phyloP scores from a whole-genome alignment of 2,113 vertebrate genomes.

The Steatornis caripensis region DNA sequence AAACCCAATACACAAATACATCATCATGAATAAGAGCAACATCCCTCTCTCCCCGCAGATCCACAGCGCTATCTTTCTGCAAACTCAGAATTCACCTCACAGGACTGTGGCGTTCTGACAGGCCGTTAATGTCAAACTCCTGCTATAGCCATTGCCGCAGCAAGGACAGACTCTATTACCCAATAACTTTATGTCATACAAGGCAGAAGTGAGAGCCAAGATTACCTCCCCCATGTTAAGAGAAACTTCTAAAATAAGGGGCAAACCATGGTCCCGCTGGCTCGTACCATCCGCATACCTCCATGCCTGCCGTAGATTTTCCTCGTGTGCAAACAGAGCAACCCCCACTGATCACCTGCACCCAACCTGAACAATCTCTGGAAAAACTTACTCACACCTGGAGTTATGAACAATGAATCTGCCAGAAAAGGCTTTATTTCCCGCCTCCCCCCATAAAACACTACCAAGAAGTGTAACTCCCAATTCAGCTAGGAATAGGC shows the following conservation, averaged over 20 bases:
- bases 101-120: background rate
- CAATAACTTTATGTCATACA: background rate
- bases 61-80: background rate
- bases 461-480: background rate
- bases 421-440: background rate
- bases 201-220: background rate
- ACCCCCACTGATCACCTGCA: background rate
- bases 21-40: background rate
- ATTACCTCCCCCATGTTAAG: background rate
- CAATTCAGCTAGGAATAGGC: background rate
- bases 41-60: too few species aligned
- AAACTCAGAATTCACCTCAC: background rate
- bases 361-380: background rate
- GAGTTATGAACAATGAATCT: background rate
- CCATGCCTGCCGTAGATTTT: rapidly evolving
- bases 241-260: background rate
- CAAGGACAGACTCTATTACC: background rate
- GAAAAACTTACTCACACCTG: background rate
- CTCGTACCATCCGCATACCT: rapidly evolving
- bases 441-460: background rate
- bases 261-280: rapidly evolving
- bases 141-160: background rate
- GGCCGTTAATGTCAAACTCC: background rate
- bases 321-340: background rate
- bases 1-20: background rate